Evolutionary conservation across 2,113 vertebrate genomes (phyloP), one percentile per base, ranked within the genome.

Genomic region (Cricetomys ansorgei): DNA sequence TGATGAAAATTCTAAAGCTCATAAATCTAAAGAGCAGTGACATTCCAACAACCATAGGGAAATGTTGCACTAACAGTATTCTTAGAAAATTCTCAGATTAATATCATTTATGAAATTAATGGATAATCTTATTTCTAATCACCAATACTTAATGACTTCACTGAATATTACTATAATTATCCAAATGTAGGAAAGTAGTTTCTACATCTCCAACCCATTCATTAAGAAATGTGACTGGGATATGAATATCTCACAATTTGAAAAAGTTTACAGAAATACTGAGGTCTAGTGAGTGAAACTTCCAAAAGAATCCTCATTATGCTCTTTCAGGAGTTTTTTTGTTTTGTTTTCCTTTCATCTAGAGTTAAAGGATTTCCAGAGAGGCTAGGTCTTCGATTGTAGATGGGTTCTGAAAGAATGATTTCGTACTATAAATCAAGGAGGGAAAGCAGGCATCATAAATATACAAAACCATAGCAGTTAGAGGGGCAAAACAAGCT

Each of bases 361-460:
- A 76, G 1, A 81, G 57, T 93, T 53, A 80, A 1, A 92, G 40
- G 92, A 94, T 83, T 62, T 86, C 3, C 53, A n/a, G 83, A 34
- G 83, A 53, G 90, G 29, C 37, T 86, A 27, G 81, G 31, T 27
- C 43, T 34, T 92, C 57, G 27, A 72, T 77, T 89, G 59, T 8
- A 15, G 83, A 89, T 2, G 76, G 57, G 13, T 67, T 96, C 86
- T 86, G 43, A 97, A 85, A 59, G 17, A 91, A 91, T 87, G 45
- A 83, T 75, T 96, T 95, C 37, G 88, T 3, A 85, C 19, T 48
- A 93, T 77, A 67, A 91, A 95, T 62, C 4, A n/a, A 80, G 57
- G 17, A 72, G 67, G 75, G 65, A n/a, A 53, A 43, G 6, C n/a
- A 77, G 59, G 53, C 55, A 83, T 89, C 72, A 37, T 45, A 94